These are phyloP conservation scores for cattle (Bos taurus) DNA, from an alignment of 2,113 vertebrate species.

Conservation along the genomic window DNA sequence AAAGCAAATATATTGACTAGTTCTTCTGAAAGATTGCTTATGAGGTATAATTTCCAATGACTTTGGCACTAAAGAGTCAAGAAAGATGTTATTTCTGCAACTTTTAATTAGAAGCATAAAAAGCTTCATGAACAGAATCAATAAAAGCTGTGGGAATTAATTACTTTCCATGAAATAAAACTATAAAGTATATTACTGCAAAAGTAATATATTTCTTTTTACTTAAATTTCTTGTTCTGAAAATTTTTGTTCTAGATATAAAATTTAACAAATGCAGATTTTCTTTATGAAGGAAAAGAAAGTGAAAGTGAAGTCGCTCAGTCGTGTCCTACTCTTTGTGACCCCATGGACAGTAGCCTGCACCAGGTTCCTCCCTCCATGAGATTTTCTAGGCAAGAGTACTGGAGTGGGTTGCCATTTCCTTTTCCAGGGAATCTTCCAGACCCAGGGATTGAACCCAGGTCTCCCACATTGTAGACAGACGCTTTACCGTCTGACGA, in stretches of 20 bases:
- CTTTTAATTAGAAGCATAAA: neutral
- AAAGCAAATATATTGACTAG: constrained; percentile 20
- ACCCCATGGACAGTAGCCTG: neutral
- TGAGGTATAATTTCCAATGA: neutral
- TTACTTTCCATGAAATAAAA: neutral
- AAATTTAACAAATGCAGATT: neutral
- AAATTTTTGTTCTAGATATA: neutral
- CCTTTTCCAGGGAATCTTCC: neutral
- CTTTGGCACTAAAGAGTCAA: neutral
- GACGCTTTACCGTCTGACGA: too few species aligned
- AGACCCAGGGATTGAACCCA: too few species aligned
- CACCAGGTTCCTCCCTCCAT: neutral
- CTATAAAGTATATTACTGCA: neutral
- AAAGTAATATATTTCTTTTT: neutral
- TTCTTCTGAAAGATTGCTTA: neutral
- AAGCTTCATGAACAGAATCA: neutral
- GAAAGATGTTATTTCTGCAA: neutral
- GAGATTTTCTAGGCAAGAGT: neutral
- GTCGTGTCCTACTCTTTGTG: neutral
- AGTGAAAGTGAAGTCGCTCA: neutral
- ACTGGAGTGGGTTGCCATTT: neutral
- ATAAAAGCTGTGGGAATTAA: neutral
- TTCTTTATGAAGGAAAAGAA: neutral
- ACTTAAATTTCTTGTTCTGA: too few species aligned
- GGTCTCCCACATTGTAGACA: too few species aligned